Evolutionary conservation across 1,140 invertebrate genomes (phyloP), one percentile per base, ranked within the genome.

Genomic region (Drosophila guanche): DNA sequence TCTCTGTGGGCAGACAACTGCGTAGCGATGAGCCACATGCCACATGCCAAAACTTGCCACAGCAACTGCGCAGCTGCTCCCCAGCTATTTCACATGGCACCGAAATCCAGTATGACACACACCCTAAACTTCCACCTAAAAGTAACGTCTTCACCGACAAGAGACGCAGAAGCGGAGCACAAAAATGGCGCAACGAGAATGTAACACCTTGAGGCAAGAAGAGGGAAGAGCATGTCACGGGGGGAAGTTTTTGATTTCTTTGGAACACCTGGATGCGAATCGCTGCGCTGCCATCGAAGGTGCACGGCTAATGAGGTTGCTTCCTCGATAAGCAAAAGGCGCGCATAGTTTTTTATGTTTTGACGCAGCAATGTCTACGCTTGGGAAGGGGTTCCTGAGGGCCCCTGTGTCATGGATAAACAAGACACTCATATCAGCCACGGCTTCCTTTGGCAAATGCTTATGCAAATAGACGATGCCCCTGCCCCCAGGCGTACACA

Each of bases 321-420:
- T 20, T 0, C 16, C 16, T 37, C 62, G 71, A 60, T 56, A 27
- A 46, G 0, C 16, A 20, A 23, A 56, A 63, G 57, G 22, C 59
- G 72, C 73, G 16, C 16, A 20, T 85, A 80, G 66, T 79, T 79
- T 76, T 42, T 10, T 46, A 45, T 85, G 66, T 85, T 88, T 85
- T 85, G 83, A 88, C 81, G 81, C 81, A 85, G 68, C 55, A 62
- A 50, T 81, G 81, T 85, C 81, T 85, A 74, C 77, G 42, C 42
- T n/a, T 29, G 33, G 37, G 27, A 16, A n/a, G 7, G 25, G 42
- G 47, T 10, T 10, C 29, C n/a, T n/a, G n/a, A n/a, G n/a, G n/a
- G 7, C 29, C 29, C 29, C 7, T 6, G 27, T 77, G 73, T 74
- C 58, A 65, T 79, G 59, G 7, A 22, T 29, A 73, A 85, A 86